These are phyloP conservation scores for Trachelipus rathkii DNA, from an alignment of 1,140 invertebrate species.

Conservation along the genomic window DNA sequence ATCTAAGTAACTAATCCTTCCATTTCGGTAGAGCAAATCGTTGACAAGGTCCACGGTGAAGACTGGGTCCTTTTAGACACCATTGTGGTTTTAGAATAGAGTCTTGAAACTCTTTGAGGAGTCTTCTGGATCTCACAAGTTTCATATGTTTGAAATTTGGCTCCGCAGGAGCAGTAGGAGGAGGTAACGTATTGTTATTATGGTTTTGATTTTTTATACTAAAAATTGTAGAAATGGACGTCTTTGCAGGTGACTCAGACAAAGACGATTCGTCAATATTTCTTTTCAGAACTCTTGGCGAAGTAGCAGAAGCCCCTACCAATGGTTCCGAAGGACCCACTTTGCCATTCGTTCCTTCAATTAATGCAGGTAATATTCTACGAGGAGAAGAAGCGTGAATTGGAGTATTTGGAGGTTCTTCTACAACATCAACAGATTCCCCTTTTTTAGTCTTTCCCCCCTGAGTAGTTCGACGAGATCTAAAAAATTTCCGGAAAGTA, in stretches of 20 bases:
- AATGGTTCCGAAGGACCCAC: not conserved
- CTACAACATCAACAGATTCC: not conserved
- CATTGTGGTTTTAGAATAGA: constrained; percentile 64
- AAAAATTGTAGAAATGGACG: not conserved
- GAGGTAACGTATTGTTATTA: not conserved
- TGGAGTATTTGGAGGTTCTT: not conserved
- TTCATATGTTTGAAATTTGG: constrained; percentile 50
- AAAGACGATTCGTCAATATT: not conserved
- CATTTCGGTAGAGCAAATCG: constrained; percentile 91
- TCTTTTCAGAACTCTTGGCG: not conserved
- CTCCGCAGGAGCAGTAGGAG: not conserved
- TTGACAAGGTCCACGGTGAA: constrained; percentile 88
- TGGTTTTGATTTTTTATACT: not conserved
- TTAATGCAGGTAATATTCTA: not conserved
- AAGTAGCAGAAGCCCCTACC: not conserved
- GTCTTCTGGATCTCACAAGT: constrained; percentile 66
- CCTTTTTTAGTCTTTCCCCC: not conserved
- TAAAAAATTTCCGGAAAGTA: not conserved
- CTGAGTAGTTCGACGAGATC: not conserved
- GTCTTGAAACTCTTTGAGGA: constrained; percentile 91
- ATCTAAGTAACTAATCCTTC: constrained; percentile 55
- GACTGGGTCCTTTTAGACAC: constrained; percentile 61
- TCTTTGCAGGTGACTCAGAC: not conserved
- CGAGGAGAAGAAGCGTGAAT: not conserved
- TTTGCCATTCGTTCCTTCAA: not conserved